Conservation (phyloP, 2,888 invertebrate species). For the Gerris lacustris region DNA sequence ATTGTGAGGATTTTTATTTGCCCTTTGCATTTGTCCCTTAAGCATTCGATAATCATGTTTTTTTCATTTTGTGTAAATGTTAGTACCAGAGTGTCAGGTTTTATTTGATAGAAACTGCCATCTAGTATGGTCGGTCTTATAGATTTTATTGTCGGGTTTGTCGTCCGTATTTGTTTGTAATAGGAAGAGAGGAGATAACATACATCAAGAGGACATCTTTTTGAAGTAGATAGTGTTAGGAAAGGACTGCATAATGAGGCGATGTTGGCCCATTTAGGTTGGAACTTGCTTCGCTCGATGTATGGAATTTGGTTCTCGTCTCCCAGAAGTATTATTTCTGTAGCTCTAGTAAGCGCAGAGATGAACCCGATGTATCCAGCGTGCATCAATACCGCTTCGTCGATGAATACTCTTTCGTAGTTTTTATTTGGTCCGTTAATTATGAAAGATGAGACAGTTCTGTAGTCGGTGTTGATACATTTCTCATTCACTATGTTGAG, state of each 20-base stretch:
- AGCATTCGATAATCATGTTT: not conserved
- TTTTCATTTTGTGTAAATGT: conserved; percentile 8
- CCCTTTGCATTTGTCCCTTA: not conserved
- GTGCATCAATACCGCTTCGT: not conserved
- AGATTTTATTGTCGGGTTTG: not conserved
- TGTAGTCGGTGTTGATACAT: conserved; percentile 3
- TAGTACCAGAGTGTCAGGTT: not conserved
- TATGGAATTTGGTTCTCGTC: conserved; percentile 9
- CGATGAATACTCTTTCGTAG: conserved; percentile 10
- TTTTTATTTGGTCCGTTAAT: not conserved
- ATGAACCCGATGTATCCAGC: conserved; percentile 12
- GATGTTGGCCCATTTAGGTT: not conserved
- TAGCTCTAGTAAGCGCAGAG: not conserved
- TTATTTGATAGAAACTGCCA: not conserved
- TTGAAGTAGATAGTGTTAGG: not conserved
- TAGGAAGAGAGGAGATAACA: conserved; percentile 4
- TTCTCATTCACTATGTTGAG: not conserved
- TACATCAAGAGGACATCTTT: conserved; percentile 9
- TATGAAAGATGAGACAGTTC: conserved; percentile 9
- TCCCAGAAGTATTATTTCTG: conserved; percentile 7
- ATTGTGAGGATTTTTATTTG: not conserved
- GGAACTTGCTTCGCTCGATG: not conserved
- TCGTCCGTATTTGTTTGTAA: conserved; percentile 6
- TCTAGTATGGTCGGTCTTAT: not conserved
- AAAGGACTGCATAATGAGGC: not conserved